Evolutionary conservation across 2,113 vertebrate genomes (phyloP).

Genomic region (Peromyscus maniculatus): DNA sequence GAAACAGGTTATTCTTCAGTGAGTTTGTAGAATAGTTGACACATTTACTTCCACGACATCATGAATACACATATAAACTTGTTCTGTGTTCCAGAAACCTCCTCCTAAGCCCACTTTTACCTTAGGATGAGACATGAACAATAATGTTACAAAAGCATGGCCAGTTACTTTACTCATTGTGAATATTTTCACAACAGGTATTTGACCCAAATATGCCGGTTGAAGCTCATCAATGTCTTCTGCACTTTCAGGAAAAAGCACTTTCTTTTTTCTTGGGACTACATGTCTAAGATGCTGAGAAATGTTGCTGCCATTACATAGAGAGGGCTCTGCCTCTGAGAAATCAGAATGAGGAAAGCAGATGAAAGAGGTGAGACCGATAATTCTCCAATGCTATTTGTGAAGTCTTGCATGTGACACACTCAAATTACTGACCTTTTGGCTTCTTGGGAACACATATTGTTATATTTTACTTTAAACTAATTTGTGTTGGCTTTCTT

Average conservation of each 20-base stretch:
- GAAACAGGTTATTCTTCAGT: not conserved
- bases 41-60: not conserved
- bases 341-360: not conserved
- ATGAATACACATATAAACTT: not conserved
- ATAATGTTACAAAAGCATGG: not conserved
- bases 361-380: not conserved
- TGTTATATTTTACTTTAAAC: conserved; percentile 20
- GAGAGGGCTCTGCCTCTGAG: not conserved
- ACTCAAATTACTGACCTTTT: not conserved
- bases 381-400: not conserved
- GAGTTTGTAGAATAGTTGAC: not conserved
- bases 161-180: not conserved
- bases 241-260: not conserved
- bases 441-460: not conserved
- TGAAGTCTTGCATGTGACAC: not conserved
- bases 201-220: not conserved
- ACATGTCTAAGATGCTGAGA: not conserved
- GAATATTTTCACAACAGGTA: not conserved
- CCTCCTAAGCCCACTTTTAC: accelerated
- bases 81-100: not conserved
- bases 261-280: not conserved
- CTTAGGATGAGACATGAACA: not conserved
- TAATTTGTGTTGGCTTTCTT: conserved; percentile 20
- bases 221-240: not conserved
- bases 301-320: not conserved